phyloP scores from a whole-genome alignment of 2,888 invertebrate species.

The Patella ulyssiponensis region DNA sequence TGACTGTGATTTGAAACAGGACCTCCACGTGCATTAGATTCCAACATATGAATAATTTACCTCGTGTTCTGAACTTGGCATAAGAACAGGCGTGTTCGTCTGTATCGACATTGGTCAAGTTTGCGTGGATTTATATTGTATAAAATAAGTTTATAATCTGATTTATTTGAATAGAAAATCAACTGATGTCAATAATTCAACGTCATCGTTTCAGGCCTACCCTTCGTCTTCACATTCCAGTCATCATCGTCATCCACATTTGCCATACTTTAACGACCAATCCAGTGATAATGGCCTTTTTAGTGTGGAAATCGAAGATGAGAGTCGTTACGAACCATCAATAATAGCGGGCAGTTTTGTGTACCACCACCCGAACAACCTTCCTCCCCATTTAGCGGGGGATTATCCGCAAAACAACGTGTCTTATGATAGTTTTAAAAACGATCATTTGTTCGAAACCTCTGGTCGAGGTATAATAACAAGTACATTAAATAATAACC shows the following conservation, averaged over 20 bases:
- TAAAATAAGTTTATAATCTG: no score
- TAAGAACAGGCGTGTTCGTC: no score
- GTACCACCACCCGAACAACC: constrained; percentile 41
- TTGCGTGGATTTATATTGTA: no score
- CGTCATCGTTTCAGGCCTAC: not conserved
- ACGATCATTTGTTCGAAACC: constrained; percentile 37
- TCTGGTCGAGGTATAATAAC: constrained; percentile 29
- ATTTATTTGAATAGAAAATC: no score
- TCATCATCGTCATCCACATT: constrained; percentile 19
- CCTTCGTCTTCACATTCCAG: constrained; percentile 19
- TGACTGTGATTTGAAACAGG: no score
- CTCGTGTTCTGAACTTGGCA: no score
- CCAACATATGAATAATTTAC: no score
- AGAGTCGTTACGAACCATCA: constrained; percentile 42
- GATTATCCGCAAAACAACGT: constrained; percentile 25
- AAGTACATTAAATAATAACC: constrained; percentile 38
- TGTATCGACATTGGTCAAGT: no score
- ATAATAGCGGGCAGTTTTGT: constrained; percentile 43
- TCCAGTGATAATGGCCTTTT: constrained; percentile 37
- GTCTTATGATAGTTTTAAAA: constrained; percentile 43
- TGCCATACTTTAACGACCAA: constrained; percentile 25
- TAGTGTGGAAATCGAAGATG: constrained; percentile 25
- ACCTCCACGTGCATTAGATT: no score
- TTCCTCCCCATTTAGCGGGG: constrained; percentile 37
- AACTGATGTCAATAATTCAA: not conserved